Conservation (phyloP, 2,888 invertebrate genomes). For the Idaea dimidiata region DNA sequence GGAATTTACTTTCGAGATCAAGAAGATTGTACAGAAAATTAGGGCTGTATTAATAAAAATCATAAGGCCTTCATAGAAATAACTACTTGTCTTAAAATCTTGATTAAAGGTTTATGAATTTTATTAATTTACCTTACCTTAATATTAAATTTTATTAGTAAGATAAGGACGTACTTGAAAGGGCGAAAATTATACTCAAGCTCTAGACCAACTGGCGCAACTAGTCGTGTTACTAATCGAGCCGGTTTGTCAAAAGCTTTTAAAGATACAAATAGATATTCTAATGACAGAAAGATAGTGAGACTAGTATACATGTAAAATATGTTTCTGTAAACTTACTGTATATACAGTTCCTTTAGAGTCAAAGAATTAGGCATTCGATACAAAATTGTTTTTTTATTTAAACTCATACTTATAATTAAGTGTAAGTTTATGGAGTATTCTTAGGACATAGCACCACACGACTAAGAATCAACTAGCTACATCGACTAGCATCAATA, state of each 20-base stretch:
- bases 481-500: not conserved
- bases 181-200: constrained; percentile 19
- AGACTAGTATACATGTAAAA: not conserved
- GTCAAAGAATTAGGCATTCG: not conserved
- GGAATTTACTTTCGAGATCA: constrained; percentile 12
- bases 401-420: not conserved
- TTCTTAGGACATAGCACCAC: constrained; percentile 53
- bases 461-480: constrained; percentile 41
- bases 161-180: constrained; percentile 28
- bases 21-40: constrained; percentile 15
- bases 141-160: constrained; percentile 9
- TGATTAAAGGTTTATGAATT: constrained; percentile 6
- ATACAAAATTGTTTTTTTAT: not conserved
- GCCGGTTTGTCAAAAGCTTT: not conserved
- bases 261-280: not conserved
- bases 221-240: not conserved
- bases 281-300: not conserved
- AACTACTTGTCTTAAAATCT: constrained; percentile 4
- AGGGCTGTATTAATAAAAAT: constrained; percentile 7
- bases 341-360: not conserved
- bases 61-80: not conserved
- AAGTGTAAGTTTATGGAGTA: not conserved
- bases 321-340: not conserved
- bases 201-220: not conserved
- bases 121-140: constrained; percentile 7